phyloP scores from a whole-genome alignment of 2,888 invertebrate species.

The Calameuta idolon region DNA sequence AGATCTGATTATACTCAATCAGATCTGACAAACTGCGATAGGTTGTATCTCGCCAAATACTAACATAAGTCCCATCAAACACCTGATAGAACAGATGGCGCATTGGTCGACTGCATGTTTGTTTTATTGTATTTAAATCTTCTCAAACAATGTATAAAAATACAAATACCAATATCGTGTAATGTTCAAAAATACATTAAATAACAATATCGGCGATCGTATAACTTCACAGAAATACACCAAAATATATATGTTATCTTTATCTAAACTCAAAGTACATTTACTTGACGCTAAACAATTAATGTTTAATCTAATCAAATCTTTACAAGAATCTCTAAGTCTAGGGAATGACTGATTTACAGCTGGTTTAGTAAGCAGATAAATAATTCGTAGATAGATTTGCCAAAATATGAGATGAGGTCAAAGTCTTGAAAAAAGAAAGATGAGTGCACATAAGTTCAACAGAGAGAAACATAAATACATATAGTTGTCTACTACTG shows the following conservation, averaged over 20 bases:
- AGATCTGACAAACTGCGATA: background rate
- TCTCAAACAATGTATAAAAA: background rate
- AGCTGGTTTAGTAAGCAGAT: background rate
- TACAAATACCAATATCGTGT: background rate
- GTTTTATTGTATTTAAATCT: background rate
- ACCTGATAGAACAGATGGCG: background rate
- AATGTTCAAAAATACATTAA: background rate
- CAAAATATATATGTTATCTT: background rate
- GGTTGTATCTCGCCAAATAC: background rate
- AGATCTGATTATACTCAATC: background rate
- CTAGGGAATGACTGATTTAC: background rate
- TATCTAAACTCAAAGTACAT: background rate
- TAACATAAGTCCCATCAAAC: background rate
- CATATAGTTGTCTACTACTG: background rate
- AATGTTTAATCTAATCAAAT: background rate
- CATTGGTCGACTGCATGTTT: background rate
- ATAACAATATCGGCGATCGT: background rate
- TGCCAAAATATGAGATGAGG: conserved; percentile 12
- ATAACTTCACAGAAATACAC: background rate
- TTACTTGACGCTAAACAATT: background rate
- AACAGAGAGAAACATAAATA: background rate
- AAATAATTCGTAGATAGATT: background rate
- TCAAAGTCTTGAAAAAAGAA: conserved; percentile 30
- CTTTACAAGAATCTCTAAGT: background rate
- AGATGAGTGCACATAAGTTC: conserved; percentile 9